Percentiles rank a stretch among this genome's conserved stretches.
Evolutionary conservation across 2,888 invertebrate genomes (phyloP).

Genomic region (Drosophila suboccidentalis): DNA sequence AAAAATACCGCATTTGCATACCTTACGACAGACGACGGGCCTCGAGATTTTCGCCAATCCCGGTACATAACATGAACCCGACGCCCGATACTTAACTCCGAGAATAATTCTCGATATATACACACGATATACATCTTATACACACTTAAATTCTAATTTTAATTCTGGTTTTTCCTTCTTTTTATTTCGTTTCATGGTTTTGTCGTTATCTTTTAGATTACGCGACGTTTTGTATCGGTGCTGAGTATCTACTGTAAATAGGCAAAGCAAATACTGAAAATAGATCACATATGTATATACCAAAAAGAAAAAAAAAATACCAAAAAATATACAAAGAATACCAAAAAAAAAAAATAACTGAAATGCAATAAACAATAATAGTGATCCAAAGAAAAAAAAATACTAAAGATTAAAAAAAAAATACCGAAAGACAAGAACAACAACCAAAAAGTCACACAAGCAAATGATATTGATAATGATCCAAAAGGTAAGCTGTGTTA

Average conservation of each 20-base stretch:
- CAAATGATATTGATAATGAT: conserved; percentile 32
- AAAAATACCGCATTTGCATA: conserved; percentile 55
- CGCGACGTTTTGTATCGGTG: conserved; percentile 86
- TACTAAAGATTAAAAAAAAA: conserved; percentile 41
- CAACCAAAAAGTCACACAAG: conserved; percentile 64
- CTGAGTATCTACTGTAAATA: conserved; percentile 86
- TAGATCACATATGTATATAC: conserved; percentile 38
- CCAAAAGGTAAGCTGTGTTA: conserved; percentile 75
- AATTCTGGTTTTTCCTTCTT: conserved; percentile 75
- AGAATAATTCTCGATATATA: conserved; percentile 17
- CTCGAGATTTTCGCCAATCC: conserved; percentile 35
- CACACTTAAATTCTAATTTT: conserved; percentile 65
- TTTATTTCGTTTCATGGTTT: conserved; percentile 84
- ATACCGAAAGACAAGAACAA: conserved; percentile 50
- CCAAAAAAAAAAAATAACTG: conserved; percentile 29
- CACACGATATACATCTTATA: conserved; percentile 12
- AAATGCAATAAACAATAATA: conserved; percentile 26
- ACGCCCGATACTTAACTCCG: conserved; percentile 41
- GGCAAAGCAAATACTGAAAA: conserved; percentile 52
- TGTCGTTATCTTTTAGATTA: conserved; percentile 85
- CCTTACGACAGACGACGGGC: conserved; percentile 63
- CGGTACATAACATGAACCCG: conserved; percentile 70
- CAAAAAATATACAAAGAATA: conserved; percentile 15
- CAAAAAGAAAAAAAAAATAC: conserved; percentile 26
- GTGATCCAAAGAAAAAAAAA: conserved; percentile 31